A percentile compares a stretch with the other conserved stretches of the same genome.
phyloP scores from a whole-genome alignment of 2,113 vertebrate species.

The Elgaria multicarinata region DNA sequence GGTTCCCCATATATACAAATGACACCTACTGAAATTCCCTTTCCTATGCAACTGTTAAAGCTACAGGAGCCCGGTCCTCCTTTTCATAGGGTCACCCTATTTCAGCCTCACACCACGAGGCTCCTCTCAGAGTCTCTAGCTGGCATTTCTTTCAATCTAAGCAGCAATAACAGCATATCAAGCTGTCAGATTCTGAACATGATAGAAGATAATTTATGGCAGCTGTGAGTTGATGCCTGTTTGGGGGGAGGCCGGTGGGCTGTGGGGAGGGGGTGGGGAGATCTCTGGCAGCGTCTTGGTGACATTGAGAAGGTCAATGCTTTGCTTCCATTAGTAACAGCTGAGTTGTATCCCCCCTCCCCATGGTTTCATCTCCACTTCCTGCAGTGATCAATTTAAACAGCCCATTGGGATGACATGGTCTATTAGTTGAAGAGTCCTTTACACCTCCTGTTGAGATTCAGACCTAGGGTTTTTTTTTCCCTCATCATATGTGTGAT shows the following conservation, averaged over 20 bases:
- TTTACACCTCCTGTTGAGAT: constrained; percentile 12
- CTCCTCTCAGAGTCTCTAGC: background rate
- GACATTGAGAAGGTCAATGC: background rate
- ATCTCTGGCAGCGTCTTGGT: background rate
- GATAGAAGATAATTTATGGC: background rate
- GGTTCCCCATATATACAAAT: too few relatives aligned
- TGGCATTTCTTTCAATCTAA: background rate
- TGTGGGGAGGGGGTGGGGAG: background rate
- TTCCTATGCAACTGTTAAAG: too few relatives aligned
- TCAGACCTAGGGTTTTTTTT: background rate
- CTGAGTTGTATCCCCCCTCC: background rate
- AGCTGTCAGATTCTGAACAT: background rate
- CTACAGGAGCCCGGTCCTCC: too few relatives aligned
- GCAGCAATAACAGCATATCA: background rate
- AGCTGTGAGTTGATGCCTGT: background rate
- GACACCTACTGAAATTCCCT: too few relatives aligned
- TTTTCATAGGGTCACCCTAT: too few relatives aligned
- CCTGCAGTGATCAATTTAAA: background rate
- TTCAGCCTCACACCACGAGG: too few relatives aligned
- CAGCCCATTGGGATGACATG: constrained; percentile 1
- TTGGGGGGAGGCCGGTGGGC: background rate
- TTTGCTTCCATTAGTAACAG: background rate
- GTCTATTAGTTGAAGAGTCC: constrained; percentile 16
- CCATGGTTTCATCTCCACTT: background rate
- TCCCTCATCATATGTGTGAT: background rate